These are phyloP conservation scores for Amphiprion ocellaris DNA, from an alignment of 2,113 vertebrate genomes.

Conservation along the genomic window DNA sequence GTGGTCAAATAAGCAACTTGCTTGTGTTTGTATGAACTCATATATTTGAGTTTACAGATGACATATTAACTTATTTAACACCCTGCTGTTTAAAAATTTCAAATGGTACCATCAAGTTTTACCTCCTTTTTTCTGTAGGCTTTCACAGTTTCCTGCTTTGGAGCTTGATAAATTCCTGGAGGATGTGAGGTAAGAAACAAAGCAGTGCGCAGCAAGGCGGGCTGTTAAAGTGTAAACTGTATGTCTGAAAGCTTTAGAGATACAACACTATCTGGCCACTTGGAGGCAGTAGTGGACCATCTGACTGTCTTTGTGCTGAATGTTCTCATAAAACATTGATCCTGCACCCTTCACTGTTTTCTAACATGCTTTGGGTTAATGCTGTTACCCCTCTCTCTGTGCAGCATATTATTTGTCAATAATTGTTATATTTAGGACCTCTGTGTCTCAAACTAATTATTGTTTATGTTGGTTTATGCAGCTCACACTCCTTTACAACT, in stretches of 20 bases:
- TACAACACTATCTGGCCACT: conserved; percentile 36
- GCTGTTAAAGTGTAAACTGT: neutral
- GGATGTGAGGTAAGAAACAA: conserved; percentile 91
- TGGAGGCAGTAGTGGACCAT: conserved; percentile 51
- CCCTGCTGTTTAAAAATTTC: neutral
- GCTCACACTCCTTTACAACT: neutral
- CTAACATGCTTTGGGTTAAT: too few relatives aligned
- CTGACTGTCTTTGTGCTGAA: neutral
- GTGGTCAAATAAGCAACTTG: too few relatives aligned
- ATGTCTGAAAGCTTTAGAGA: neutral
- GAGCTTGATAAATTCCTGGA: conserved; percentile 98
- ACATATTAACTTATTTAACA: too few relatives aligned
- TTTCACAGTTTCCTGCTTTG: conserved; percentile 95
- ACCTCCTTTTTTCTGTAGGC: conserved; percentile 77
- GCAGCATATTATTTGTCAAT: neutral
- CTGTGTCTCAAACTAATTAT: neutral
- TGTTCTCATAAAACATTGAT: neutral
- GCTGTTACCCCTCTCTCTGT: neutral
- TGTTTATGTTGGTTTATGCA: neutral
- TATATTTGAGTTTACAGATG: too few relatives aligned
- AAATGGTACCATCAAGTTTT: neutral
- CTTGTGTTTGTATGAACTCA: too few relatives aligned
- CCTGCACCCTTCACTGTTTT: neutral
- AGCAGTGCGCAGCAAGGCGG: neutral
- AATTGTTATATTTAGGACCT: neutral